These are phyloP conservation scores for Myrmecophaga tridactyla DNA, from an alignment of 2,113 vertebrate species.

Conservation along the genomic window DNA sequence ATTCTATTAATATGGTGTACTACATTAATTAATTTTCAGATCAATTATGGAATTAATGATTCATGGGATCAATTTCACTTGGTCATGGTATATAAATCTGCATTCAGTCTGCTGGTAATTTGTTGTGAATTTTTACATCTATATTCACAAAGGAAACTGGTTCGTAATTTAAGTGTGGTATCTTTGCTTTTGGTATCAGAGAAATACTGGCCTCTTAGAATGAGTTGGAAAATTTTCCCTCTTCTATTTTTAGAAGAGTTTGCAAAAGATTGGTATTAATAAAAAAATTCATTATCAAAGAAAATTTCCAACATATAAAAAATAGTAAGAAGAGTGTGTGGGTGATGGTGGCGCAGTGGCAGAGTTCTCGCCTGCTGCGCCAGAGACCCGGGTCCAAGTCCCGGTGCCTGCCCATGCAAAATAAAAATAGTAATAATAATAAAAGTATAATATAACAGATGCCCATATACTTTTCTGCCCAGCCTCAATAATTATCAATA, in stretches of 20 bases:
- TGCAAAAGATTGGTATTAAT: neutral
- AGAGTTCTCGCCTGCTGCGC: too few relatives aligned
- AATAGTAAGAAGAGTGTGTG: neutral
- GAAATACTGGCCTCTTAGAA: neutral
- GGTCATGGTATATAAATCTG: neutral
- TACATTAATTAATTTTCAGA: neutral
- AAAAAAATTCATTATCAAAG: neutral
- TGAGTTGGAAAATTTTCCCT: neutral
- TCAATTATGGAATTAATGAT: neutral
- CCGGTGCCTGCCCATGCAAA: too few relatives aligned
- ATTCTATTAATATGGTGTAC: neutral
- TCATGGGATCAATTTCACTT: slow-evolving; percentile 8
- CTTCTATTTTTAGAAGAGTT: neutral
- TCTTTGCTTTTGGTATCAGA: neutral
- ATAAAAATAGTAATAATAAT: too few relatives aligned
- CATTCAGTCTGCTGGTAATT: neutral
- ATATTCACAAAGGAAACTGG: neutral
- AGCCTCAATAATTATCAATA: neutral
- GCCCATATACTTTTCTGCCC: neutral
- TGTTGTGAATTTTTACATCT: neutral
- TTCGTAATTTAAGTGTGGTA: neutral
- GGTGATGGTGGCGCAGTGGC: too few relatives aligned
- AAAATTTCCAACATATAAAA: neutral
- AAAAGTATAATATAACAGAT: neutral
- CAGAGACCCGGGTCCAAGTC: too few relatives aligned